phyloP scores from a whole-genome alignment of 2,888 invertebrate species.

The Idaea aversata region DNA sequence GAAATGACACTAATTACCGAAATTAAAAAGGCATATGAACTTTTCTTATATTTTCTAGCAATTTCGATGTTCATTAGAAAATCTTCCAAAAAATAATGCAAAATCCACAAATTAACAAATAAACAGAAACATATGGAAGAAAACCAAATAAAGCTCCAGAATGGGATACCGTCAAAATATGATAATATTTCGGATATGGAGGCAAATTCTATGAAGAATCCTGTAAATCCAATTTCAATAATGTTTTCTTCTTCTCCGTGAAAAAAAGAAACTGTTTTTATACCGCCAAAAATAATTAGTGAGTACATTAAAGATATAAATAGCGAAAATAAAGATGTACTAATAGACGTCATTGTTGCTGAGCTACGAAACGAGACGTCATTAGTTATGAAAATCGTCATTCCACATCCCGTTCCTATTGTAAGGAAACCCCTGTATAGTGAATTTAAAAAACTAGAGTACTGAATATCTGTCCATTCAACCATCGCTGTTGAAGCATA shows the following conservation, averaged over 20 bases:
- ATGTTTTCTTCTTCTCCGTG: constrained; percentile 66
- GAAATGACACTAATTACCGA: constrained; percentile 39
- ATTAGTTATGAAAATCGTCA: constrained; percentile 53
- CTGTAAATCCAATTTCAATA: constrained; percentile 50
- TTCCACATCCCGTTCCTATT: constrained; percentile 58
- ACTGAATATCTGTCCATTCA: constrained; percentile 39
- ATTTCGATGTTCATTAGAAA: constrained; percentile 34
- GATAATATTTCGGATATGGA: constrained; percentile 59
- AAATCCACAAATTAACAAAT: constrained; percentile 55
- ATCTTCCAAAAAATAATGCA: constrained; percentile 51
- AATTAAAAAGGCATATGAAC: constrained; percentile 38
- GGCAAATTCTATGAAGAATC: constrained; percentile 53
- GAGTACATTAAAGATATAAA: constrained; percentile 46
- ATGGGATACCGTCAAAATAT: constrained; percentile 53
- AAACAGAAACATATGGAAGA: constrained; percentile 50
- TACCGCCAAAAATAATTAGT: constrained; percentile 56
- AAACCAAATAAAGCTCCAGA: constrained; percentile 65
- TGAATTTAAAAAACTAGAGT: constrained; percentile 37
- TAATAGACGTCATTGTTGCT: constrained; percentile 63
- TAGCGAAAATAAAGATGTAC: constrained; percentile 47
- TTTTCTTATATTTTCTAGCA: constrained; percentile 38
- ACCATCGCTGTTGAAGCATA: constrained; percentile 45
- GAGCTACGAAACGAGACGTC: constrained; percentile 65
- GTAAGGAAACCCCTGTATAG: constrained; percentile 48
- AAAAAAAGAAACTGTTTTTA: constrained; percentile 66